Percentiles rank a stretch among this genome's conserved stretches.
Conservation (phyloP, 2,797 vertebrate genomes). For the Arnoldichthys spilopterus region DNA sequence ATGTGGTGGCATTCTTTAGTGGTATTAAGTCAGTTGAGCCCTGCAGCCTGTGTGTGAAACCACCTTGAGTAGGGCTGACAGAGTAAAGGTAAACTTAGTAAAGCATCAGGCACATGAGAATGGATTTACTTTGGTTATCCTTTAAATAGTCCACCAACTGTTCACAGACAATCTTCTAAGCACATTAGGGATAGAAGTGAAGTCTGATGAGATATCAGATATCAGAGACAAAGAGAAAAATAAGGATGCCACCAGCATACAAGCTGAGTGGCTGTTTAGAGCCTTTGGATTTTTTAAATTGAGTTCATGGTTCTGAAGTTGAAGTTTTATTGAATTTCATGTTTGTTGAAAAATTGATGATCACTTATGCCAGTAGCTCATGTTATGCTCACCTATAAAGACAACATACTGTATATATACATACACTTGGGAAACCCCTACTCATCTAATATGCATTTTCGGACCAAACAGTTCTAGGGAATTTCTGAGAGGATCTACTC, state of each 20-base stretch:
- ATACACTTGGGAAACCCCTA: too few relatives aligned
- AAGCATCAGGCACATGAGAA: background rate
- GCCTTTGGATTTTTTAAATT: background rate
- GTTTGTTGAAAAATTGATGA: constrained; percentile 12
- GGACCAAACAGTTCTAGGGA: too few relatives aligned
- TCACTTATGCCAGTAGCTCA: background rate
- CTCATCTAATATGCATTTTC: too few relatives aligned
- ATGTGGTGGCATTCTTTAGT: background rate
- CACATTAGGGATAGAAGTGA: background rate
- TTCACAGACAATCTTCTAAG: background rate
- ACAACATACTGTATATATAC: too few relatives aligned
- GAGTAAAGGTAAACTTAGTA: background rate
- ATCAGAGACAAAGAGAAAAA: background rate
- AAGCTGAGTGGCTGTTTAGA: background rate
- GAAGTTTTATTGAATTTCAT: too few relatives aligned
- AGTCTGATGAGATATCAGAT: background rate
- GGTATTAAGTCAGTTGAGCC: background rate
- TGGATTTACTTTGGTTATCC: background rate
- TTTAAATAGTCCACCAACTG: background rate
- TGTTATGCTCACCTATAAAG: too few relatives aligned
- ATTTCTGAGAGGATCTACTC: too few relatives aligned
- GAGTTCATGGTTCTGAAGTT: background rate
- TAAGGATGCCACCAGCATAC: background rate
- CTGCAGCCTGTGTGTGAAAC: background rate
- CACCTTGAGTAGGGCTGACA: background rate